Evolutionary conservation across 2,888 invertebrate species (phyloP), one percentile per base, ranked within the genome.

Genomic region (Emmelina monodactyla): DNA sequence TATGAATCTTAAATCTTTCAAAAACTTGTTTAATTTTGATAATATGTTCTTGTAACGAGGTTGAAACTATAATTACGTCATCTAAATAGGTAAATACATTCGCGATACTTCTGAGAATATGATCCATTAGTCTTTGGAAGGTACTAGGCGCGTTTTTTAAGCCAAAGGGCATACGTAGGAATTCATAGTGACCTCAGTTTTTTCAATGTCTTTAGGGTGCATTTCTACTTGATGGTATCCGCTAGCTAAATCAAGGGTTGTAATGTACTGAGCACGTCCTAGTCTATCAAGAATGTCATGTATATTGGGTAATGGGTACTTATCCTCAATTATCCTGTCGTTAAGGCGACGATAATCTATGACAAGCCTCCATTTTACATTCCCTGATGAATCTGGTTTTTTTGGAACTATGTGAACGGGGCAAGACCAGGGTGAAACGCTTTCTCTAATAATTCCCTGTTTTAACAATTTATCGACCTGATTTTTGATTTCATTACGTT

Each of bases 131-230:
- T 40, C 58, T 35, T 28, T 63, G 60, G 33, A 59, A 60, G 1
- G 53, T 54, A 14, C 47, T 47, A 0, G 57, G 58, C 5, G 54
- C 49, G 15, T 50, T 55, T 37, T 45, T 55, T 1, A 58, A 14
- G 3, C 54, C 56, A 33, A 57, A 55, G 0, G 55, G 55, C 54
- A 57, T 58, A 38, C 57, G 41, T 0, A 49, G 16, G 11, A 52
- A 58, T 37, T 59, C 57, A 14, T 49, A 58, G 19, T 60, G 58
- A 7, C 55, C 55, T 13, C 44, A 57, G 1, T 57, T 57, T 58
- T 57, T 33, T 50, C 43, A 9, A 49, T 40, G 14, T 54, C 51
- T 0, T 46, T 32, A 0, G 33, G 25, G 13, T 38, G 32, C 34
- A 37, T 35, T 16, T 37, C 37, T 3, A 34, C 36, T 16, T 55